These are phyloP conservation scores for Falco concolor DNA, from an alignment of 2,797 vertebrate species.

Conservation along the genomic window DNA sequence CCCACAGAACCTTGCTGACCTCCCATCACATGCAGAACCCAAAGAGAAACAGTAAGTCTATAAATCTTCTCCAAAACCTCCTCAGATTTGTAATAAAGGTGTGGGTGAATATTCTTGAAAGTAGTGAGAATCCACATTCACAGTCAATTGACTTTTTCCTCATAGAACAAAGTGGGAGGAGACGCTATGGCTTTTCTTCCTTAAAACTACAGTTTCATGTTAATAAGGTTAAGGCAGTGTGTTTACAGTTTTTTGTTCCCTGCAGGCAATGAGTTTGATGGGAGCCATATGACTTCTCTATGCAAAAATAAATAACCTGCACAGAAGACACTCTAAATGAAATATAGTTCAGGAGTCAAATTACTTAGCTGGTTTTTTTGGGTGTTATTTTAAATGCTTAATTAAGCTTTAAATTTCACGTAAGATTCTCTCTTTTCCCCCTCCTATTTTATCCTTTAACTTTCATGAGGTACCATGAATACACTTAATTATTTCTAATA, in stretches of 20 bases:
- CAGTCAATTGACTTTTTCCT: neutral
- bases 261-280: neutral
- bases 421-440: neutral
- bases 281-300: neutral
- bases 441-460: neutral
- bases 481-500: neutral
- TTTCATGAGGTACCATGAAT: neutral
- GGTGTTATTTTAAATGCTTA: neutral
- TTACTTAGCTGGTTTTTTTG: no score
- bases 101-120: neutral
- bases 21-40: accelerated
- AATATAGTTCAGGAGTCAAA: neutral
- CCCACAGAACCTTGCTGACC: neutral
- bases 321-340: neutral
- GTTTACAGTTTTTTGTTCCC: neutral
- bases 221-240: neutral
- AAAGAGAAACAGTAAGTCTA: neutral
- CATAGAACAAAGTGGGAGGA: neutral
- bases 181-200: neutral
- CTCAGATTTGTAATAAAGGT: neutral
- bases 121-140: neutral
- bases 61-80: neutral
- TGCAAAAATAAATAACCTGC: neutral
- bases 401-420: neutral
- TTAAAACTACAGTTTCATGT: neutral